Percentiles rank a stretch among this genome's conserved stretches.
These are phyloP conservation scores for Listronotus bonariensis DNA, from an alignment of 1,140 invertebrate genomes.

Conservation along the genomic window DNA sequence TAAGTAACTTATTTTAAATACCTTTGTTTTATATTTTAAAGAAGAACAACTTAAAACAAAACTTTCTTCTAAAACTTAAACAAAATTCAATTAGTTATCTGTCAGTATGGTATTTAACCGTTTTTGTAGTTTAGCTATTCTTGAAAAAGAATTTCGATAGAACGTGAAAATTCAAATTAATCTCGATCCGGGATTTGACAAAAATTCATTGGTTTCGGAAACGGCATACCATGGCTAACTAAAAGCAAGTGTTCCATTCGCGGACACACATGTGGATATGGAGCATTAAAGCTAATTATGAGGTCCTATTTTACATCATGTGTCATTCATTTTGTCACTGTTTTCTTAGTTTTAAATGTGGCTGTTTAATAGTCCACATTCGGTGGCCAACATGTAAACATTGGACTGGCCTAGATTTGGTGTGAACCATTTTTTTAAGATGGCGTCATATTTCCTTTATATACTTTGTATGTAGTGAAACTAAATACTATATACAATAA, in stretches of 20 bases:
- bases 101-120: conserved; percentile 17
- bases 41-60: too few species aligned
- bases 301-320: conserved; percentile 49
- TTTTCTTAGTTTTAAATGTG: conserved; percentile 15
- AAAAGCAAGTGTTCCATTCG: conserved; percentile 51
- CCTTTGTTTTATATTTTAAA: too few species aligned
- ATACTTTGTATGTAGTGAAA: too few species aligned
- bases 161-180: conserved; percentile 40
- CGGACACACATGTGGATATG: conserved; percentile 53
- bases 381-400: conserved; percentile 8
- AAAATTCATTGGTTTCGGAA: conserved; percentile 44
- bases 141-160: conserved; percentile 31
- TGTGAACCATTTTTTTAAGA: too few species aligned
- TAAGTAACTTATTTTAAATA: too few species aligned
- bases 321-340: conserved; percentile 50
- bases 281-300: conserved; percentile 52
- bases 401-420: not conserved
- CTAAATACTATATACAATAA: too few species aligned
- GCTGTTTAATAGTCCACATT: conserved; percentile 23
- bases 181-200: conserved; percentile 34
- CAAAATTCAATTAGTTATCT: conserved; percentile 19
- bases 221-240: conserved; percentile 47
- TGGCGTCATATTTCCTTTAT: too few species aligned
- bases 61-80: conserved; percentile 17
- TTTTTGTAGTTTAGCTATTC: conserved; percentile 13